Conservation (phyloP, 2,888 invertebrate species). For the Clanis bilineata region DNA sequence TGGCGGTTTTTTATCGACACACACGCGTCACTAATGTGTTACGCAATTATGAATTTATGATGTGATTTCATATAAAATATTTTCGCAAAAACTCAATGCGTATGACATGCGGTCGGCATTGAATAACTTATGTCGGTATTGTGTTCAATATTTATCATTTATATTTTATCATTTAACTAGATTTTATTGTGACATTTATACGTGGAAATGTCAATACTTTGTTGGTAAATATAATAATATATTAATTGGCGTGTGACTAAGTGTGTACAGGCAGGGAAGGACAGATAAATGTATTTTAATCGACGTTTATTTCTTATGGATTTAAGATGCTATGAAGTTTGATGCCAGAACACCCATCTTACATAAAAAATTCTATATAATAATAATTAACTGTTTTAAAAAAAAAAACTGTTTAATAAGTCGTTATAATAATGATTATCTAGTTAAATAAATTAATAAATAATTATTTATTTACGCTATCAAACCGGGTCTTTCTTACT, state of each 20-base stretch:
- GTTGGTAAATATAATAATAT: background rate
- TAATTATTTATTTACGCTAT: too few species aligned
- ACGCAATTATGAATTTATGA: slow-evolving; percentile 38
- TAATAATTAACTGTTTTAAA: too few species aligned
- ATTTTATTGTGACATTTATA: background rate
- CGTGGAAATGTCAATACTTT: background rate
- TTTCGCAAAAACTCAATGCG: slow-evolving; percentile 13
- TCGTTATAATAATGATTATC: too few species aligned
- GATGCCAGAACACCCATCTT: too few species aligned
- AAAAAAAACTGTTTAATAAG: too few species aligned
- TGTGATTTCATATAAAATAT: slow-evolving; percentile 26
- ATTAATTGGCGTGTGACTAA: background rate
- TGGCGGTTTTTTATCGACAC: slow-evolving; percentile 43
- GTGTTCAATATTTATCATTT: slow-evolving; percentile 40
- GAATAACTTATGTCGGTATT: slow-evolving; percentile 11
- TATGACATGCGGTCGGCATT: slow-evolving; percentile 11
- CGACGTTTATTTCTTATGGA: too few species aligned
- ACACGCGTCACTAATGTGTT: slow-evolving; percentile 44
- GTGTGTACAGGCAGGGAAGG: too few species aligned
- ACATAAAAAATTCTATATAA: too few species aligned
- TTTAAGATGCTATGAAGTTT: too few species aligned
- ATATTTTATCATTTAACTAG: slow-evolving; percentile 53
- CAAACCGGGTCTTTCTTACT: too few species aligned
- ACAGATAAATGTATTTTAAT: too few species aligned
- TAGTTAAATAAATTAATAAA: too few species aligned